phyloP scores from a whole-genome alignment of 2,888 invertebrate species.

The Beris chalybata region DNA sequence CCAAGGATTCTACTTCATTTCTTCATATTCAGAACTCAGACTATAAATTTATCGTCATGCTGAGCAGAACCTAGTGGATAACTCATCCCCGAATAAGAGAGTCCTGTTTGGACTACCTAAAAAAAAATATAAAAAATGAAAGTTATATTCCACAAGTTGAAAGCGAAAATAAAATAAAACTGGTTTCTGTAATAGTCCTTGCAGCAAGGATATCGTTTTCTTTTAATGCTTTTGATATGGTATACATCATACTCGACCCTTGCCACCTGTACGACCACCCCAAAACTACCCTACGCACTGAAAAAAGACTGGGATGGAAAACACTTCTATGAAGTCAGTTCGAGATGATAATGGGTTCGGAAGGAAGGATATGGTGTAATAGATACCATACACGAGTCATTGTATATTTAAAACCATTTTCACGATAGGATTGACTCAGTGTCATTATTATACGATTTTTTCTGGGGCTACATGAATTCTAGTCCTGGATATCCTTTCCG shows the following conservation, averaged over 20 bases:
- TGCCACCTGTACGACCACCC: not conserved
- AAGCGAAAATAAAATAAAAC: not conserved
- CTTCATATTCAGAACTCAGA: not conserved
- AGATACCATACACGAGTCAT: not conserved
- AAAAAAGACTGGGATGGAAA: not conserved
- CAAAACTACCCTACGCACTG: not conserved
- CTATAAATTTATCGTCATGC: too few species aligned
- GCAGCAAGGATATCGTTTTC: not conserved
- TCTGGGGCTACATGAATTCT: too few species aligned
- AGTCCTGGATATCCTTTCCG: too few species aligned
- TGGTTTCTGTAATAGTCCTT: not conserved
- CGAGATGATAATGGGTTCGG: not conserved
- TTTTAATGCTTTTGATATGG: not conserved
- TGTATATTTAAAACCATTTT: constrained; percentile 6
- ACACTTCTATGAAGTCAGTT: not conserved
- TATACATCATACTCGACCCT: not conserved
- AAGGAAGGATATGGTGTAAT: not conserved
- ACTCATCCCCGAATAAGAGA: not conserved
- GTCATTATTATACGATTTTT: too few species aligned
- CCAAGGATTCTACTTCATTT: not conserved
- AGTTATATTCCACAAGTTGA: not conserved
- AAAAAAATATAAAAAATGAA: too few species aligned
- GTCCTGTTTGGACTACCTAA: not conserved
- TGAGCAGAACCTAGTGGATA: not conserved
- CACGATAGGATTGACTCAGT: too few species aligned